A percentile compares a stretch with the other conserved stretches of the same genome.
Conservation (phyloP, 2,888 invertebrate genomes). For the Thecophora atra region DNA sequence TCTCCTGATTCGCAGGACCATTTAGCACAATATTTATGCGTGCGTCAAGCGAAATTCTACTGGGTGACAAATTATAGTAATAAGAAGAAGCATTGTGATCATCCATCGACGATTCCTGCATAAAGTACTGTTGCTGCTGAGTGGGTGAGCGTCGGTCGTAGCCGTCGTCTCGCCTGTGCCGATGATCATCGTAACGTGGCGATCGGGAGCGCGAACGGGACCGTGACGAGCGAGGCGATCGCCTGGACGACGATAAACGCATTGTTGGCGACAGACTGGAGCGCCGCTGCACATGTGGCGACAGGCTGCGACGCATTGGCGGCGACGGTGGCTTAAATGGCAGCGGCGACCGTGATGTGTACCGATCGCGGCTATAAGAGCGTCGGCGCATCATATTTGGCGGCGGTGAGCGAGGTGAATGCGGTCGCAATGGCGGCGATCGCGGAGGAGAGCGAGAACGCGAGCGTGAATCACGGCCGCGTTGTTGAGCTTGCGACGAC, state of each 20-base stretch:
- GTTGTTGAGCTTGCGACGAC: slow-evolving; percentile 48
- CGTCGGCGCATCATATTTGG: slow-evolving; percentile 46
- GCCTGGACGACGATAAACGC: slow-evolving; percentile 23
- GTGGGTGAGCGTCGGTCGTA: slow-evolving; percentile 46
- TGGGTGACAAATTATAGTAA: slow-evolving; percentile 58
- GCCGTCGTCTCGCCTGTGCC: slow-evolving; percentile 44
- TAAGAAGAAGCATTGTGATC: slow-evolving; percentile 50
- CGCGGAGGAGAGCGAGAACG: slow-evolving; percentile 43
- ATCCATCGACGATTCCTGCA: slow-evolving; percentile 42
- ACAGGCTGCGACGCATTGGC: slow-evolving; percentile 60
- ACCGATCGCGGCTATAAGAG: slow-evolving; percentile 56
- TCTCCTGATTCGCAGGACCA: slow-evolving; percentile 43
- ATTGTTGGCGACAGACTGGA: slow-evolving; percentile 42
- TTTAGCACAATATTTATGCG: slow-evolving; percentile 53
- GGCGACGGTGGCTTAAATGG: slow-evolving; percentile 63
- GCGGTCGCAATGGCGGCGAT: slow-evolving; percentile 43
- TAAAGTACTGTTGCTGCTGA: slow-evolving; percentile 49
- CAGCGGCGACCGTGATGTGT: slow-evolving; percentile 60
- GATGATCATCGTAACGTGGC: slow-evolving; percentile 45
- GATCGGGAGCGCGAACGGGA: slow-evolving; percentile 43
- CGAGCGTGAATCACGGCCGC: slow-evolving; percentile 44
- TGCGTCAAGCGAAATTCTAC: slow-evolving; percentile 52
- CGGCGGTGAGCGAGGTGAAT: slow-evolving; percentile 53
- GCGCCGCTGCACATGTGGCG: slow-evolving; percentile 42
- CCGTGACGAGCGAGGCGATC: slow-evolving; percentile 33